These are phyloP conservation scores for Panagrolaimus sp. DNA, from an alignment of 1,140 invertebrate species.

Conservation along the genomic window DNA sequence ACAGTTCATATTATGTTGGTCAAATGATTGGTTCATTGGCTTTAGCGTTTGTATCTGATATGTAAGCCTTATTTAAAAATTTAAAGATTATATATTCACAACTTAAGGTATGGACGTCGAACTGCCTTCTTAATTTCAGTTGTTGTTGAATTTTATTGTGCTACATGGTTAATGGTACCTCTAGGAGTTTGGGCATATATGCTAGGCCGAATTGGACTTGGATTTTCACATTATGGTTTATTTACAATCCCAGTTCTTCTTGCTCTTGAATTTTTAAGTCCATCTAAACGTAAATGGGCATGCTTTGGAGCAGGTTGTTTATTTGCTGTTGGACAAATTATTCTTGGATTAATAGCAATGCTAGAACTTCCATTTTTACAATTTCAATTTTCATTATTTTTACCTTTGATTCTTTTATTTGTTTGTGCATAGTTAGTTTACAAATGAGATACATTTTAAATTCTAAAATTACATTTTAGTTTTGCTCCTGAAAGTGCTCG, in stretches of 20 bases:
- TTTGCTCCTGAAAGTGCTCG: slow-evolving; percentile 58
- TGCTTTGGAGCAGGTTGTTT: slow-evolving; percentile 60
- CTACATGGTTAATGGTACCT: slow-evolving; percentile 42
- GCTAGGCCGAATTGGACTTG: slow-evolving; percentile 39
- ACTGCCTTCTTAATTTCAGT: slow-evolving; percentile 57
- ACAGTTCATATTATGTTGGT: slow-evolving; percentile 54
- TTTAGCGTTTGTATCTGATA: slow-evolving; percentile 55
- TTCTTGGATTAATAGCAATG: slow-evolving; percentile 59
- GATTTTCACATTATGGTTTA: slow-evolving; percentile 49
- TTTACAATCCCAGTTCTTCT: slow-evolving; percentile 58
- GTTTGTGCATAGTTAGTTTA: slow-evolving; percentile 56
- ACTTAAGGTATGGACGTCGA: slow-evolving; percentile 54
- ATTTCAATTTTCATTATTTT: slow-evolving; percentile 59
- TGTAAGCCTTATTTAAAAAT: slow-evolving; percentile 25
- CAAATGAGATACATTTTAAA: too few species aligned
- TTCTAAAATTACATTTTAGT: too few species aligned
- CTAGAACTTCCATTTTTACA: slow-evolving; percentile 59
- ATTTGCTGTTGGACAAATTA: slow-evolving; percentile 59
- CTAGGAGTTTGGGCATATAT: slow-evolving; percentile 49
- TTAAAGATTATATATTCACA: not conserved
- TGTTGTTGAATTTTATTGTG: slow-evolving; percentile 49
- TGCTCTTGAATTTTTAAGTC: slow-evolving; percentile 60
- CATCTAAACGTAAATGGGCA: slow-evolving; percentile 59
- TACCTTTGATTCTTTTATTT: slow-evolving; percentile 52
- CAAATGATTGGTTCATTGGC: slow-evolving; percentile 55